Base-by-base conservation (phyloP, 2,888 invertebrate species). In the Bombyx huttoni region DNA sequence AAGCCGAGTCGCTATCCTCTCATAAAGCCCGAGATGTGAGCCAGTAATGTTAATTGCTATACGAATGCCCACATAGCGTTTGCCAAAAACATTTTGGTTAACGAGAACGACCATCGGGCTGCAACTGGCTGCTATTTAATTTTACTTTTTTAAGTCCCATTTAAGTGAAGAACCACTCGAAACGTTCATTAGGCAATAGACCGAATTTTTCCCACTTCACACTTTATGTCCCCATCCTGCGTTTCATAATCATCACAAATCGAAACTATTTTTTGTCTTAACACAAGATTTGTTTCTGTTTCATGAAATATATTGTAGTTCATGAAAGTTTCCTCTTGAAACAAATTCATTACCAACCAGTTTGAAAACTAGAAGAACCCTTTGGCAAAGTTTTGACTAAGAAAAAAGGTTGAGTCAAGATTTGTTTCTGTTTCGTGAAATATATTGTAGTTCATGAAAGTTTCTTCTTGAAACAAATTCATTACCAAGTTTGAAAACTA, bases 31-130 rank as follows among this genome's bases (percentile, higher is more conserved):
- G 40, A 47, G 55, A 62, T 64, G 61, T 63, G 56, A 55, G 57
- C 59, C 61, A 59, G 63, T 65, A 64, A 69, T 62, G 69, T 65
- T 78, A 77, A 81, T 79, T 75, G 73, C 65, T 64, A 56, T 65
- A 71, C 40, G 12, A 12, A 40, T 40, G 12, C 73, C 72, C 73
- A 69, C 60, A 67, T 68, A 62, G 63, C 62, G 69, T 73, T 73
- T 72, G 69, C 72, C 67, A 68, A 68, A 75, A 74, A 70, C 68
- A 74, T 72, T 78, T 62, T 55, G 57, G 52, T 68, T 74, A 75
- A 74, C 71, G 69, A 73, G 71, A 66, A 61, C 56, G 63, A 52
- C 58, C 65, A 56, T 58, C 52, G 59, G 12, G 40, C 59, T 58
- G 50, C 50, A 24, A 54, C 57, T 46, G 52, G 60, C 58, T 54